Evolutionary conservation across 2,113 vertebrate genomes (phyloP).

Genomic region (Nematolebias whitei): DNA sequence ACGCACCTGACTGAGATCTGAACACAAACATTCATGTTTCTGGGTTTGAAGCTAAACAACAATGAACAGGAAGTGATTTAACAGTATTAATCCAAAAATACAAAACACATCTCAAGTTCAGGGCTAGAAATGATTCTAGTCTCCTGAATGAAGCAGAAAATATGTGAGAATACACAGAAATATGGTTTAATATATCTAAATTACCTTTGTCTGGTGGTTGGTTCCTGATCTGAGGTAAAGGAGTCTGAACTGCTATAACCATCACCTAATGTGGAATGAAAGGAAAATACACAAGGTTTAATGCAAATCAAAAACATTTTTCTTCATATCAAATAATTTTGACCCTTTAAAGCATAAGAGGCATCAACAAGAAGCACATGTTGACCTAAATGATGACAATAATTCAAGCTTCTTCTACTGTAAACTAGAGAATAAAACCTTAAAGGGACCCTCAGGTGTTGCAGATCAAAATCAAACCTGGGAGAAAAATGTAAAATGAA

Average conservation of each 20-base stretch:
- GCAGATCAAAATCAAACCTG: too few species aligned
- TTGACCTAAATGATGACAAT: background rate
- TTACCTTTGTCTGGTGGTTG: conserved; percentile 93
- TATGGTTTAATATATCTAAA: too few species aligned
- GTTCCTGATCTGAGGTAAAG: conserved; percentile 93
- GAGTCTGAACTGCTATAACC: conserved; percentile 99
- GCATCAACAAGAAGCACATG: background rate
- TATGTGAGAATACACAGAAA: too few species aligned
- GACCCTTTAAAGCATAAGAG: background rate
- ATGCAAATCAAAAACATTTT: background rate
- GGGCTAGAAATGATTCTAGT: too few species aligned
- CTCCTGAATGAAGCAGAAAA: background rate
- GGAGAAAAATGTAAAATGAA: too few species aligned
- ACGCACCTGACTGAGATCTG: conserved; percentile 96
- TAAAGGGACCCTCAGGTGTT: too few species aligned
- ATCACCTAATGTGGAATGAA: conserved; percentile 77
- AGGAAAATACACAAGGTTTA: background rate
- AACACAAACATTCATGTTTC: too few species aligned
- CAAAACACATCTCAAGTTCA: too few species aligned
- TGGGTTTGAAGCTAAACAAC: too few species aligned
- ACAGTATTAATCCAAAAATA: too few species aligned
- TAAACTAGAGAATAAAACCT: too few species aligned
- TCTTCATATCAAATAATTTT: background rate
- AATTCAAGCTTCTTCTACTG: background rate
- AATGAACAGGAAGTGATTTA: too few species aligned